Evolutionary conservation across 2,888 invertebrate genomes (phyloP).

Genomic region (Thecocarcelia acutangulata): DNA sequence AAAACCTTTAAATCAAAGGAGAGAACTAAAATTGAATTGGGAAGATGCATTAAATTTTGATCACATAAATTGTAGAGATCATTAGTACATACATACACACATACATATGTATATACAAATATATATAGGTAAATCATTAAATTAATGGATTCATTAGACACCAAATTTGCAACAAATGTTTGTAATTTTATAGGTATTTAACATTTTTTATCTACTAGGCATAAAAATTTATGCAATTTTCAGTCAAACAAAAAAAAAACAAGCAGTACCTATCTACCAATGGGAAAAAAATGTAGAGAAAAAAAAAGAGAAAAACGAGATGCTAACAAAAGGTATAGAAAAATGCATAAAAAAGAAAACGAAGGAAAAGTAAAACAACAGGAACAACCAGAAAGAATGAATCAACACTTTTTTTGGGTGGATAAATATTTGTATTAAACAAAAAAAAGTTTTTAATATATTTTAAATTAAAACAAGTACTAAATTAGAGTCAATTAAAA

Average conservation of each 20-base stretch:
- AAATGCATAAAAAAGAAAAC: slow-evolving; percentile 36
- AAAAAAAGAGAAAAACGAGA: slow-evolving; percentile 38
- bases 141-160: background rate
- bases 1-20: too few relatives aligned
- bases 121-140: too few relatives aligned
- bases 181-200: slow-evolving; percentile 7
- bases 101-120: too few relatives aligned
- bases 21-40: too few relatives aligned
- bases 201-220: slow-evolving; percentile 18
- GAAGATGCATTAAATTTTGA: too few relatives aligned
- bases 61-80: too few relatives aligned
- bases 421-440: slow-evolving; percentile 8
- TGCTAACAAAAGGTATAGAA: slow-evolving; percentile 37
- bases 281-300: slow-evolving; percentile 26
- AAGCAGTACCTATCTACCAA: slow-evolving; percentile 1
- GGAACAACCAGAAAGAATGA: slow-evolving; percentile 52
- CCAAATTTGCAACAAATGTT: background rate
- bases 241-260: slow-evolving; percentile 19
- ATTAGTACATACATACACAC: too few relatives aligned
- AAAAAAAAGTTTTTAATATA: background rate
- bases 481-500: too few relatives aligned
- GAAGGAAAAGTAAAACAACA: slow-evolving; percentile 53
- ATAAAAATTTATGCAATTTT: slow-evolving; percentile 62
- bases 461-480: too few relatives aligned
- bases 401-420: slow-evolving; percentile 56